A percentile compares a stretch with the other conserved stretches of the same genome.
phyloP scores from a whole-genome alignment of 1,140 invertebrate genomes.

The Penaeus vannamei region DNA sequence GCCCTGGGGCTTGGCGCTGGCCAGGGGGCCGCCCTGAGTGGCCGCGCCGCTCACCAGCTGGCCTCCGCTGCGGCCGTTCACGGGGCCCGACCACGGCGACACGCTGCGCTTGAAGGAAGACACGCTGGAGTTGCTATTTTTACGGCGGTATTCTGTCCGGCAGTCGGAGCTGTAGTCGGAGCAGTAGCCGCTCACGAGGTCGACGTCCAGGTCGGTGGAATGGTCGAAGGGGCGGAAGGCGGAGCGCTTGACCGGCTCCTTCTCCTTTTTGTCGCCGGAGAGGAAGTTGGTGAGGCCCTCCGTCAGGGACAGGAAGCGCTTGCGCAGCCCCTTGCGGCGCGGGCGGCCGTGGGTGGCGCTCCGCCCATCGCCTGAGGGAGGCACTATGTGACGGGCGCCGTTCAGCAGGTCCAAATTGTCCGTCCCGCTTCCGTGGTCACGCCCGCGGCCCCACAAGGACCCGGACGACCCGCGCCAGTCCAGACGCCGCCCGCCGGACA shows the following conservation, averaged over 20 bases:
- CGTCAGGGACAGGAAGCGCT: constrained; percentile 64
- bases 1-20: constrained; percentile 20
- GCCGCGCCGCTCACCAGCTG: constrained; percentile 8
- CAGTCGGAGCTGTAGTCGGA: constrained; percentile 38
- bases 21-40: neutral
- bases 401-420: constrained; percentile 51
- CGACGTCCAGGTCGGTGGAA: constrained; percentile 37
- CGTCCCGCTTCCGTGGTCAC: constrained; percentile 26
- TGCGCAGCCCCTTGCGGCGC: constrained; percentile 48
- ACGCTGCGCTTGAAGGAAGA: constrained; percentile 37
- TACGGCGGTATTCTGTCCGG: constrained; percentile 9
- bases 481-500: constrained; percentile 43
- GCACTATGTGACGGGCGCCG: constrained; percentile 43
- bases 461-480: constrained; percentile 65
- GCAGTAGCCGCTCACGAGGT: constrained; percentile 35
- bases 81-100: constrained; percentile 18
- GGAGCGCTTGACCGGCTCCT: constrained; percentile 13
- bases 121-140: constrained; percentile 40
- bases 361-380: neutral
- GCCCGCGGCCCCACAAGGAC: constrained; percentile 58
- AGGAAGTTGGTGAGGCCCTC: constrained; percentile 64
- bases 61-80: neutral
- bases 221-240: constrained; percentile 57
- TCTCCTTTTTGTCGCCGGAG: constrained; percentile 61
- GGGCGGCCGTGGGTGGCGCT: constrained; percentile 13